These are phyloP conservation scores for Coracopsis vasa DNA, from an alignment of 2,113 vertebrate species.

Conservation along the genomic window DNA sequence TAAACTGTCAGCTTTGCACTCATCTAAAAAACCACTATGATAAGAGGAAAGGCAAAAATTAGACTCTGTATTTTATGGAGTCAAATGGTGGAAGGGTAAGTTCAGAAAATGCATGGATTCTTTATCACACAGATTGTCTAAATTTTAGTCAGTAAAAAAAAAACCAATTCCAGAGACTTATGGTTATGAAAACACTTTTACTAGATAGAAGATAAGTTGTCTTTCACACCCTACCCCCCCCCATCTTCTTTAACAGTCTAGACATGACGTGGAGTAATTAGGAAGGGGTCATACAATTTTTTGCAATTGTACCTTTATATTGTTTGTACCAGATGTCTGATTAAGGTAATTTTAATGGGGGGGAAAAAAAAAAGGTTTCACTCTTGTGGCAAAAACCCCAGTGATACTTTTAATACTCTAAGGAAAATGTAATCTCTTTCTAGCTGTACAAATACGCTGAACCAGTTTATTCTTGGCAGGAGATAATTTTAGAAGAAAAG, in stretches of 20 bases:
- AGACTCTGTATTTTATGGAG: neutral
- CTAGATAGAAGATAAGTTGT: neutral
- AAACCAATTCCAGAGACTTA: neutral
- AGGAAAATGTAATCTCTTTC: neutral
- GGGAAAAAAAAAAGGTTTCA: neutral
- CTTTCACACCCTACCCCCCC: neutral
- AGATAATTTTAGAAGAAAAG: neutral
- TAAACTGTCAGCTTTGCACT: neutral
- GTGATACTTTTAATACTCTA: neutral
- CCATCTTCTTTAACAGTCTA: neutral
- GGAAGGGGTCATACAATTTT: neutral
- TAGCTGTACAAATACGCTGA: neutral
- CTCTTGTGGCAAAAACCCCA: neutral
- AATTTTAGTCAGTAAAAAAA: neutral
- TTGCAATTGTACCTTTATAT: neutral
- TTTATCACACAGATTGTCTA: neutral
- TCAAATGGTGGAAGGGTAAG: neutral
- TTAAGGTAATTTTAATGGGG: neutral
- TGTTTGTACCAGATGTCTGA: neutral
- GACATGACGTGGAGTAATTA: neutral
- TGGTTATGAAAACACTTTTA: neutral
- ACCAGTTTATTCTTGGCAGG: neutral
- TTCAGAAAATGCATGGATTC: neutral
- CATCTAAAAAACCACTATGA: fast-evolving
- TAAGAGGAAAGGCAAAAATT: neutral